Base-by-base conservation (phyloP, 2,113 vertebrate species). In the Callionymus lyra region DNA sequence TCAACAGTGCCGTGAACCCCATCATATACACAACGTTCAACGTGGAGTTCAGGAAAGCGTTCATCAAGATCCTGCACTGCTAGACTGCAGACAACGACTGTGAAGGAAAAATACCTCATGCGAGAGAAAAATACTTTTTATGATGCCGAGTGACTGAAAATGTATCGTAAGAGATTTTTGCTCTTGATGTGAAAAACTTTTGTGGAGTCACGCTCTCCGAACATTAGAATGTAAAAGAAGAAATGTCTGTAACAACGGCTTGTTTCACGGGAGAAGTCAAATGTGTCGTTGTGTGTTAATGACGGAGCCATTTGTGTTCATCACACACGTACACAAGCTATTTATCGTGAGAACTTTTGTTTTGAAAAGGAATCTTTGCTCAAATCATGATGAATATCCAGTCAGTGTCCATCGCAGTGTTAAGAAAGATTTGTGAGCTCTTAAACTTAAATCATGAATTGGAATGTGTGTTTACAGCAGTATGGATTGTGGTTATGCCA, bases 1-100 rank as follows among this genome's bases (percentile, higher is more conserved):
- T 98, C 76, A 98, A 98, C 79, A 97, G 95, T 8, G 95, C 95
- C 1, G 87, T 98, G 65, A 98, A 98, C 73, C 95, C 95, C 14
- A 95, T 98, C 67, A 98, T 98, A 59, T 98, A 98, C 77, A 98
- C 95, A 40, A 98, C 95, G 56, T 98, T 98, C 75, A 98, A 98
- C 60, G 77, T 97, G 0, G 95, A 98, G 77, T 98, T 98, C 72
- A 87, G 95, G 75, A 98, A 97, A 80, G 95, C 95, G 58, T 98
- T 98, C 84, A 82, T 98, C 72, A 98, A 97, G 86, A 95, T 98
- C 70, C 85, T 98, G 63, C 94, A 93, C 77, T 98, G 95, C 81
- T 98, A 84, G 84, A 71, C 59, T 13, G 40, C 27, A 39, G 5
- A 59, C 69, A 72, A 47, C 37, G 56, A 34, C 63, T 39, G 62